Conservation (phyloP, 2,113 vertebrate species). For the Larimichthys polyactis region DNA sequence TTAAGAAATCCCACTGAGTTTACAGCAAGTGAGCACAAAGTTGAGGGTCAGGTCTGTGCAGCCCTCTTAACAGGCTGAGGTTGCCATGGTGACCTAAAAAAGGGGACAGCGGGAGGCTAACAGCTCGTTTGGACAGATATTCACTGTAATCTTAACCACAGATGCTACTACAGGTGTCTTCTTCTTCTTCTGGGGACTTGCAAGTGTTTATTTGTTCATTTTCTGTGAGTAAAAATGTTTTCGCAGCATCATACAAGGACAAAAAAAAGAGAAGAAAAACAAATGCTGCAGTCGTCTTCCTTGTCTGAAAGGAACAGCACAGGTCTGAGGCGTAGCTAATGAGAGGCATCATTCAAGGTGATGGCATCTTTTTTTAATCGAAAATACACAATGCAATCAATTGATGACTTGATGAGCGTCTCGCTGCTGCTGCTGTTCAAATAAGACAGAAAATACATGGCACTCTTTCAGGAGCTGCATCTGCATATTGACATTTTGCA, state of each 20-base stretch:
- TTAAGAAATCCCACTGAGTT: slow-evolving; percentile 38
- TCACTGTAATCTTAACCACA: slow-evolving; percentile 17
- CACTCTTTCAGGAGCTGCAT: slow-evolving; percentile 12
- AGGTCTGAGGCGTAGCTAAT: slow-evolving; percentile 41
- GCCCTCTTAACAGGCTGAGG: slow-evolving; percentile 41
- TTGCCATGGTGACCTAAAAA: slow-evolving; percentile 67
- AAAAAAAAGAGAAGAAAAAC: slow-evolving; percentile 15
- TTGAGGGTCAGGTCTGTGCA: slow-evolving; percentile 46
- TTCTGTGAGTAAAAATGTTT: slow-evolving; percentile 12
- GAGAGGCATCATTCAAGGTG: slow-evolving; percentile 51
- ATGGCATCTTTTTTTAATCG: slow-evolving; percentile 41
- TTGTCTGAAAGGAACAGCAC: background rate
- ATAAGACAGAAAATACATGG: slow-evolving; percentile 20
- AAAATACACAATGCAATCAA: slow-evolving; percentile 62
- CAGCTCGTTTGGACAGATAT: slow-evolving; percentile 41
- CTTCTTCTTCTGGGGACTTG: background rate
- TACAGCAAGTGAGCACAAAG: slow-evolving; percentile 39
- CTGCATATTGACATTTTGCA: slow-evolving; percentile 32
- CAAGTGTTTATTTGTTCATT: background rate
- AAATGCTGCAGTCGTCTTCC: slow-evolving; percentile 9
- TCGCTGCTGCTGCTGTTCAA: slow-evolving; percentile 30
- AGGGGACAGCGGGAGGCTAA: slow-evolving; percentile 11
- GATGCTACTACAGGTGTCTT: background rate
- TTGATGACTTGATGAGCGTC: slow-evolving; percentile 54
- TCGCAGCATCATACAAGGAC: background rate